phyloP scores from a whole-genome alignment of 2,888 invertebrate species.

The Drosophila phalerata region DNA sequence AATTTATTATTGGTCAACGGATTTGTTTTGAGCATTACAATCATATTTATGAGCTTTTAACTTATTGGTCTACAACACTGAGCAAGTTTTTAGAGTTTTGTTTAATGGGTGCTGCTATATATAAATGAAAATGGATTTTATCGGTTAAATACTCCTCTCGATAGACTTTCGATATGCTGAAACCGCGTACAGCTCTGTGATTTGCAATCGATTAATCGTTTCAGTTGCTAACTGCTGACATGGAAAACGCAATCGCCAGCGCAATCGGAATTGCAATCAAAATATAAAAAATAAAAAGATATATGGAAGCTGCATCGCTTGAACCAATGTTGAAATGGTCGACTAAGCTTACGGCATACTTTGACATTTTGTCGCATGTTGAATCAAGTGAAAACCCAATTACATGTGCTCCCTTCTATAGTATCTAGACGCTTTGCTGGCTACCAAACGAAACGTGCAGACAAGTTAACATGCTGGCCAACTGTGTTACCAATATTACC shows the following conservation, averaged over 20 bases:
- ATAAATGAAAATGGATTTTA: too few species aligned
- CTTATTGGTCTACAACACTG: not conserved
- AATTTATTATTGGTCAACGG: not conserved
- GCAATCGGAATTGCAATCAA: constrained; percentile 19
- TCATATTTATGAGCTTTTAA: constrained; percentile 1
- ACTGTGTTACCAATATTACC: constrained; percentile 34
- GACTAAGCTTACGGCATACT: constrained; percentile 60
- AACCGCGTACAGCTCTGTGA: not conserved
- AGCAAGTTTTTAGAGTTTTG: not conserved
- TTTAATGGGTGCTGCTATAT: too few species aligned
- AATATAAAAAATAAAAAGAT: not conserved
- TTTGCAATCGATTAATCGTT: constrained; percentile 3
- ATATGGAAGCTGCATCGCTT: not conserved
- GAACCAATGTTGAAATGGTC: constrained; percentile 21
- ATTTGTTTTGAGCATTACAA: not conserved
- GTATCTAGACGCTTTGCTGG: constrained; percentile 58
- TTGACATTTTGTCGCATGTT: constrained; percentile 73
- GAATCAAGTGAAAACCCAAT: constrained; percentile 78
- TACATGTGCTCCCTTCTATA: constrained; percentile 63
- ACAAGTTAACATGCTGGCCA: constrained; percentile 70
- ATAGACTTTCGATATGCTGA: not conserved
- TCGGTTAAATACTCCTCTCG: not conserved
- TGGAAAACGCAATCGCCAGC: constrained; percentile 6
- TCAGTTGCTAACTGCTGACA: not conserved
- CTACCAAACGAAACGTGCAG: constrained; percentile 62